phyloP scores from a whole-genome alignment of 2,797 vertebrate species.

The Atherinosoma microstoma region DNA sequence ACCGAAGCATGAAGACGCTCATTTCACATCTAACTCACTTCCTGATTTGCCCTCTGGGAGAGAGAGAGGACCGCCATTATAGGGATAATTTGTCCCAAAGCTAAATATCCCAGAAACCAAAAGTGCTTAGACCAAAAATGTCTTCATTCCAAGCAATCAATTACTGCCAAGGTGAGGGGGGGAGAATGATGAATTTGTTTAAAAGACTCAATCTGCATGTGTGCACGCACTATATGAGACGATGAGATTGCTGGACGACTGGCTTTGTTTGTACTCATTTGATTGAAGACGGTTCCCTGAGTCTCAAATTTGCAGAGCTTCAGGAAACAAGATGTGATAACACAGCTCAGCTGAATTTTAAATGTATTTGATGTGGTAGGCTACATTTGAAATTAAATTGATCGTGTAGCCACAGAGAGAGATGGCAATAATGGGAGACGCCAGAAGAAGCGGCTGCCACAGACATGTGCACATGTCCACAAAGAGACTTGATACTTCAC shows the following conservation, averaged over 20 bases:
- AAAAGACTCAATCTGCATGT: constrained; percentile 53
- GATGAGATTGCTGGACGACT: constrained; percentile 46
- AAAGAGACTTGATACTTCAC: neutral
- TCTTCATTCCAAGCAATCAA: constrained; percentile 76
- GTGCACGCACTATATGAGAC: constrained; percentile 23
- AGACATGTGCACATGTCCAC: constrained; percentile 7
- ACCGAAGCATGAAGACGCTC: constrained; percentile 77
- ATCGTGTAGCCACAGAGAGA: constrained; percentile 24
- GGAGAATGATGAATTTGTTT: constrained; percentile 72
- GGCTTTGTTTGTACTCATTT: constrained; percentile 64
- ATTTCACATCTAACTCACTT: constrained; percentile 83
- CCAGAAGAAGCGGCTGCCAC: neutral
- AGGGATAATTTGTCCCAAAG: constrained; percentile 78
- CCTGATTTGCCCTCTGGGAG: constrained; percentile 79
- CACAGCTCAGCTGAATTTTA: constrained; percentile 36
- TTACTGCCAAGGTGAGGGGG: constrained; percentile 75
- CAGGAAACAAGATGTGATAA: constrained; percentile 64
- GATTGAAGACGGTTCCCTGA: constrained; percentile 56
- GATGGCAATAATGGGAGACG: constrained; percentile 20
- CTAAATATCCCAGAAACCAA: constrained; percentile 74
- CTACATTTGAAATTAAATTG: constrained; percentile 55
- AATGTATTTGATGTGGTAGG: constrained; percentile 22
- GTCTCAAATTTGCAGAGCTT: constrained; percentile 56
- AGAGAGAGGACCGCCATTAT: constrained; percentile 57
- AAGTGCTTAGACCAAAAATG: constrained; percentile 72